These are phyloP conservation scores for Orussus abietinus DNA, from an alignment of 1,140 invertebrate species.

Conservation along the genomic window DNA sequence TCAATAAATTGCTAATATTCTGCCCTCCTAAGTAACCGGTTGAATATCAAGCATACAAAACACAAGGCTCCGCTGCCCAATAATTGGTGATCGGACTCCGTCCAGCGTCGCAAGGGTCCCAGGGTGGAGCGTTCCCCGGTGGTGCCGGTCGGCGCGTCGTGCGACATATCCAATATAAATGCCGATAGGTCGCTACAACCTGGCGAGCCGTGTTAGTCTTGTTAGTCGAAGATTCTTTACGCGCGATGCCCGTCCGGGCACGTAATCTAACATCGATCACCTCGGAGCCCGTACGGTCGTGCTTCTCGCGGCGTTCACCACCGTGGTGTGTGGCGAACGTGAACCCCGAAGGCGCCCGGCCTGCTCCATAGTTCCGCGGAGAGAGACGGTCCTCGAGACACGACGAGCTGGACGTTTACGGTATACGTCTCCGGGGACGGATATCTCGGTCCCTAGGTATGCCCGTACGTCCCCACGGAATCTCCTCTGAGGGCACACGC, in stretches of 20 bases:
- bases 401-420: not conserved
- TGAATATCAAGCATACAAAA: no score
- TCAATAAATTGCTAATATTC: no score
- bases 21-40: no score
- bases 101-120: not conserved
- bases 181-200: constrained; percentile 5
- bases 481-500: no score
- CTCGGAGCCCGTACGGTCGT: constrained; percentile 1
- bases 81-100: no score
- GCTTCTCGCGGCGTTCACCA: not conserved
- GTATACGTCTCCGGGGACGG: constrained; percentile 13
- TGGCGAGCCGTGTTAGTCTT: constrained; percentile 18
- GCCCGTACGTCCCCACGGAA: no score
- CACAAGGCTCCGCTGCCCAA: no score
- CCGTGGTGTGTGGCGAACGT: not conserved
- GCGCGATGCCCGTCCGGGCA: constrained; percentile 16
- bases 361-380: constrained; percentile 12
- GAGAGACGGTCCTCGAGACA: constrained; percentile 16
- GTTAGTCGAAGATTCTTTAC: constrained; percentile 30
- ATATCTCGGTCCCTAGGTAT: no score
- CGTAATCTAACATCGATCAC: constrained; percentile 30
- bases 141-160: no score
- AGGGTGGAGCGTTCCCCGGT: not conserved
- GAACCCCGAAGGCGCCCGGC: constrained; percentile 5
- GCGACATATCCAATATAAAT: no score